These are phyloP conservation scores for Luffia ferchaultella DNA, from an alignment of 2,888 invertebrate species.

Conservation along the genomic window DNA sequence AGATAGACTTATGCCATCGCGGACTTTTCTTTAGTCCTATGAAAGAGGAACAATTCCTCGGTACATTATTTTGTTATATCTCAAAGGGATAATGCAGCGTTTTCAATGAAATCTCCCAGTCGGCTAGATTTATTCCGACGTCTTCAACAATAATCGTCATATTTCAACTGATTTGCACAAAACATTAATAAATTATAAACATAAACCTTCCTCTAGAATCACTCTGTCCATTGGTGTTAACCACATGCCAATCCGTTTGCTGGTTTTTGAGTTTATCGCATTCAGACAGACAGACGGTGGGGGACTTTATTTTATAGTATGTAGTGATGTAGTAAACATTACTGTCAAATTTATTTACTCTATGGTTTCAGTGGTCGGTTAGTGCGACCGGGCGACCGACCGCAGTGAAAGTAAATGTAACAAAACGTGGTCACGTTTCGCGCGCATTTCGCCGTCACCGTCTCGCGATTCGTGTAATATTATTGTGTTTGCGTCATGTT, in stretches of 20 bases:
- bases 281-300: background rate
- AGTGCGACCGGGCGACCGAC: background rate
- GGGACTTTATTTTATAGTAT: background rate
- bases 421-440: background rate
- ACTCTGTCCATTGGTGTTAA: background rate
- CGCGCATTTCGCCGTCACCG: background rate
- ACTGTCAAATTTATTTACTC: background rate
- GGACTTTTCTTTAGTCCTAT: too few relatives aligned
- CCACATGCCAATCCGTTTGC: background rate
- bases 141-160: too few relatives aligned
- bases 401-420: background rate
- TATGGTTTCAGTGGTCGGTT: background rate
- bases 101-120: too few relatives aligned
- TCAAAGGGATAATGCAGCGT: too few relatives aligned
- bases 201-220: background rate
- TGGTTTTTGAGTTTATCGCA: background rate
- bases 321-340: background rate
- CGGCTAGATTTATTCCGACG: too few relatives aligned
- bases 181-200: background rate
- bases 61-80: too few relatives aligned
- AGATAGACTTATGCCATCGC: too few relatives aligned
- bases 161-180: background rate
- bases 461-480: background rate
- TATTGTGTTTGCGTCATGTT: background rate
- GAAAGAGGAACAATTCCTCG: too few relatives aligned